Evolutionary conservation across 1,140 invertebrate species (phyloP).

Genomic region (Drosophila dunni): DNA sequence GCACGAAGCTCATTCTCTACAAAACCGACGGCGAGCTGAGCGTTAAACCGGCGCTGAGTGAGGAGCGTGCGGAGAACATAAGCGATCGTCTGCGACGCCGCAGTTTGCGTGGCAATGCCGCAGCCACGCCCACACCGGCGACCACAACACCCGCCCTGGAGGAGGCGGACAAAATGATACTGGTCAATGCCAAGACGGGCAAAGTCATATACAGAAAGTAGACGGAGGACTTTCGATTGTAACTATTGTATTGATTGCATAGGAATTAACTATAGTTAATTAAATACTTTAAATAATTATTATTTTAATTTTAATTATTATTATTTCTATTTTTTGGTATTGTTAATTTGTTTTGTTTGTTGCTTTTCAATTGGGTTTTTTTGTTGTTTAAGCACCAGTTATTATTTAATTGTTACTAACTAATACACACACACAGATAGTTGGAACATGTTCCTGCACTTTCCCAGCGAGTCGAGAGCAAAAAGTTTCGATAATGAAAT

Average conservation of each 20-base stretch:
- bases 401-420: slow-evolving; percentile 72
- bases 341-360: slow-evolving; percentile 68
- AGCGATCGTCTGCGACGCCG: slow-evolving; percentile 75
- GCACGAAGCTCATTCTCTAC: slow-evolving; percentile 77
- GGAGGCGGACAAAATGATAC: slow-evolving; percentile 74
- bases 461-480: slow-evolving; percentile 3
- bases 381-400: slow-evolving; percentile 56
- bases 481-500: too few species aligned
- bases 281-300: slow-evolving; percentile 20
- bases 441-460: slow-evolving; percentile 77
- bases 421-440: slow-evolving; percentile 51
- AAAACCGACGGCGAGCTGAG: slow-evolving; percentile 75
- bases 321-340: slow-evolving; percentile 50
- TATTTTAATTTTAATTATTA: slow-evolving; percentile 26
- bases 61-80: slow-evolving; percentile 67
- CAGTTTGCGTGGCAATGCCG: slow-evolving; percentile 63
- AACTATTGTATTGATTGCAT: slow-evolving; percentile 20
- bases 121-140: slow-evolving; percentile 10
- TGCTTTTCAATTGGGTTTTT: slow-evolving; percentile 57
- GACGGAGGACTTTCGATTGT: slow-evolving; percentile 19
- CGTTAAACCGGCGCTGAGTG: slow-evolving; percentile 55
- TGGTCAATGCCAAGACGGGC: slow-evolving; percentile 84
- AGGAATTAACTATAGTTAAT: slow-evolving; percentile 22
- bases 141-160: slow-evolving; percentile 17
- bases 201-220: slow-evolving; percentile 78